These are phyloP conservation scores for Corvus hawaiiensis DNA, from an alignment of 2,113 vertebrate species.

Conservation along the genomic window DNA sequence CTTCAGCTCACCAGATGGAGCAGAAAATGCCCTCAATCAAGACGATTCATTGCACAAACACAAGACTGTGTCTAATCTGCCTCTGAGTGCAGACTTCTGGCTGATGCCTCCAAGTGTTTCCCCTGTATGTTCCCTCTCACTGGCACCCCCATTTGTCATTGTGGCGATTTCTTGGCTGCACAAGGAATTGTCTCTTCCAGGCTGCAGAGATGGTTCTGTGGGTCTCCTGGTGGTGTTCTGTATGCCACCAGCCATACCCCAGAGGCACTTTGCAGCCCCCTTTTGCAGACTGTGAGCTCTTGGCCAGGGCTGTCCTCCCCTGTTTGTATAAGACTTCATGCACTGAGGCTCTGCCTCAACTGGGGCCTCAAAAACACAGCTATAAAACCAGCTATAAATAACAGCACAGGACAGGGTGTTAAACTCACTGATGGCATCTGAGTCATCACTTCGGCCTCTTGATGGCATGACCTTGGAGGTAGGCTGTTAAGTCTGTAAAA, in stretches of 20 bases:
- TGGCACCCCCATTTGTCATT: not conserved
- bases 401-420: conserved; percentile 1
- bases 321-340: not conserved
- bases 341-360: not conserved
- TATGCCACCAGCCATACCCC: not conserved
- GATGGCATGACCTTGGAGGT: conserved; percentile 35
- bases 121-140: not conserved
- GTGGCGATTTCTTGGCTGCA: not conserved
- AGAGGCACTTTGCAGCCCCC: not conserved
- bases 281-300: not conserved
- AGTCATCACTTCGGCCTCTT: conserved; percentile 43
- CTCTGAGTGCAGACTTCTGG: not conserved
- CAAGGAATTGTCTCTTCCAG: not conserved
- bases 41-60: not conserved
- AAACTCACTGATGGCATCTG: conserved; percentile 31
- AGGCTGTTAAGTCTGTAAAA: conserved; percentile 10
- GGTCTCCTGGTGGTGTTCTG: not conserved
- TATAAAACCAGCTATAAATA: conserved; percentile 42
- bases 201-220: not conserved
- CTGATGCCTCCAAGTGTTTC: rapidly evolving
- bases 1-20: not conserved
- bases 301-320: not conserved
- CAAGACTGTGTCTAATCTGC: not conserved
- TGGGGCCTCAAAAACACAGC: not conserved
- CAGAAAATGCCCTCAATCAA: not conserved